These are phyloP conservation scores for Phasia obesa DNA, from an alignment of 2,888 invertebrate genomes.

Conservation along the genomic window DNA sequence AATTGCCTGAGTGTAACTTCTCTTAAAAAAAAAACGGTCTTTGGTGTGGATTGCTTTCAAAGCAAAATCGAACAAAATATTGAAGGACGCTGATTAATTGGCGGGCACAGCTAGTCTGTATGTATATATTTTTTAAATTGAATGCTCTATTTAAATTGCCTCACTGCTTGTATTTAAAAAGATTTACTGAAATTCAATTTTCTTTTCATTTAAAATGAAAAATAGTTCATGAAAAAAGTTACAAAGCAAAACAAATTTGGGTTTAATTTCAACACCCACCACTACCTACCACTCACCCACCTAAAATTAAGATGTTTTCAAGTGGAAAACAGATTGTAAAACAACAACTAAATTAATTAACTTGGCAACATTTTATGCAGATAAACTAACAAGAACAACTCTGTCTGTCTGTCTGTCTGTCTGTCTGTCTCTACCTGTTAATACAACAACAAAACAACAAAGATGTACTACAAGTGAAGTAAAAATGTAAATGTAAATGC, in stretches of 20 bases:
- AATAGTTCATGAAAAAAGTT: conserved; percentile 8
- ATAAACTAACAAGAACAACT: conserved; percentile 31
- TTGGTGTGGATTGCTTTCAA: no score
- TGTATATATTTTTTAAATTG: no score
- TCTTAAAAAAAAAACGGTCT: no score
- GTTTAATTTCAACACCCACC: conserved; percentile 57
- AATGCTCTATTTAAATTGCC: no score
- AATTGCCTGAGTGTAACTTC: no score
- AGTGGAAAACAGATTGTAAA: conserved; percentile 63
- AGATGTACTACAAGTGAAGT: background rate
- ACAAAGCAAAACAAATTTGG: background rate
- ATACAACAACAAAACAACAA: conserved; percentile 17
- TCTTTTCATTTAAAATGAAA: conserved; percentile 13
- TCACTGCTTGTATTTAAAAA: background rate
- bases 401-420: no score
- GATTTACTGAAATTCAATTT: background rate
- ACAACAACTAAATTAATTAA: conserved; percentile 64
- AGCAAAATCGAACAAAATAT: no score
- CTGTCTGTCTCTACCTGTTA: conserved; percentile 2
- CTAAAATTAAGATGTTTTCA: conserved; percentile 62
- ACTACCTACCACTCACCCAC: conserved; percentile 33
- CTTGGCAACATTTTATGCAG: conserved; percentile 40
- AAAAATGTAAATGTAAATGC: conserved; percentile 43
- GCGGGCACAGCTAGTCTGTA: no score
- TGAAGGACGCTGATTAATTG: no score